Conservation (phyloP, 1,140 invertebrate genomes). For the Drosophila varians region DNA sequence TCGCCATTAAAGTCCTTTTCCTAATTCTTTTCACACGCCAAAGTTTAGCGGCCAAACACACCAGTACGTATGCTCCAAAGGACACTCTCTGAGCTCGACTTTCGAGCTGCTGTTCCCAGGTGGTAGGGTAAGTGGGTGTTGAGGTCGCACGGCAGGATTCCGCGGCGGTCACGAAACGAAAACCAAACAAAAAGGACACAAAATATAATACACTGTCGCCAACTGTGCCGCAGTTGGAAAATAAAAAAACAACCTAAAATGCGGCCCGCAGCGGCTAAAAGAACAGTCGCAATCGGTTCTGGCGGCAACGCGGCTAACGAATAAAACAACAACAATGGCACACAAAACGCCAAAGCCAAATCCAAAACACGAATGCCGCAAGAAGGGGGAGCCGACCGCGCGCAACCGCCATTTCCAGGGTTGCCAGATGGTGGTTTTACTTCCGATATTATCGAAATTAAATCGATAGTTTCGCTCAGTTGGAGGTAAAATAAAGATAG, state of each 20-base stretch:
- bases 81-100: slow-evolving; percentile 28
- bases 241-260: slow-evolving; percentile 9
- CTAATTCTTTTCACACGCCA: slow-evolving; percentile 7
- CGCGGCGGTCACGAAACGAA: background rate
- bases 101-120: slow-evolving; percentile 4
- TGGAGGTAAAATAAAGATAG: too few species aligned
- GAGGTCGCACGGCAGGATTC: slow-evolving; percentile 1
- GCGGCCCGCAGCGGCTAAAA: background rate
- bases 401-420: background rate
- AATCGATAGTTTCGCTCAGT: background rate
- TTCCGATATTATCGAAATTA: background rate
- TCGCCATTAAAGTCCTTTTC: background rate
- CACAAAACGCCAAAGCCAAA: background rate
- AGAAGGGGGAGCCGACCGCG: background rate
- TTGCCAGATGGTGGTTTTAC: background rate
- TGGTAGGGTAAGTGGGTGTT: background rate
- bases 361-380: background rate
- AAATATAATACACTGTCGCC: slow-evolving; percentile 2
- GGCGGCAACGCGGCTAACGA: slow-evolving; percentile 15
- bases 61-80: background rate
- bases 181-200: slow-evolving; percentile 36
- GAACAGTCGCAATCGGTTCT: background rate
- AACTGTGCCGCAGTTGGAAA: slow-evolving; percentile 1
- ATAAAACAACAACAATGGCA: slow-evolving; percentile 6
- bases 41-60: too few species aligned